A percentile compares a stretch with the other conserved stretches of the same genome.
Evolutionary conservation across 92 coral and sea anemone species (phyloP).

Genomic region (Heliopora coerulea): DNA sequence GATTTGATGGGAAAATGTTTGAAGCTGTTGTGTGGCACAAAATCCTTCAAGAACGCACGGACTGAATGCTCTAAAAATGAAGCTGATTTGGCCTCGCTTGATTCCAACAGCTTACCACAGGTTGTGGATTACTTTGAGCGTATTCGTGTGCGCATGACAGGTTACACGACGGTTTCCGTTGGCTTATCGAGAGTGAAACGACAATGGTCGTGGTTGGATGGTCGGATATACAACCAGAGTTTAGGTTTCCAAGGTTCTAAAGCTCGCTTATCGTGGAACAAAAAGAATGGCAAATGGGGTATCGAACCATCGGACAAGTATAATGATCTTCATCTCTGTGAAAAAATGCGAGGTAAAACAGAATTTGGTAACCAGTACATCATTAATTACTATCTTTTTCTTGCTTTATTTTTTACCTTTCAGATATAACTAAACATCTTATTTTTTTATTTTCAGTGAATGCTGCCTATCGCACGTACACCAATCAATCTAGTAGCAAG

Average conservation of each 20-base stretch:
- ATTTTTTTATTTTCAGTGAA: neutral
- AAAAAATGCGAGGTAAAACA: neutral
- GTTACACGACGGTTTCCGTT: neutral
- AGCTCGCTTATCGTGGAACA: neutral
- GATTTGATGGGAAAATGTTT: neutral
- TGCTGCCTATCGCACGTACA: neutral
- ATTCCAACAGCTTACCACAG: neutral
- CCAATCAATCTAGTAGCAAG: slow-evolving; percentile 18
- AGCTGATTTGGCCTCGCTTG: slow-evolving; percentile 1
- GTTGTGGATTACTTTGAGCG: neutral
- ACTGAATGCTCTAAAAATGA: neutral
- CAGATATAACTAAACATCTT: too few species aligned
- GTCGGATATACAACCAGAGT: neutral
- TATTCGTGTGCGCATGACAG: neutral
- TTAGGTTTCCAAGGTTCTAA: neutral
- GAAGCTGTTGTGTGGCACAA: neutral
- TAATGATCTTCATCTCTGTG: neutral
- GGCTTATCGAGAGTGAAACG: neutral
- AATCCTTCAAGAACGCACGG: neutral
- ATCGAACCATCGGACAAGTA: neutral
- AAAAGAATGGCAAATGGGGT: neutral
- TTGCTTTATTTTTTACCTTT: too few species aligned
- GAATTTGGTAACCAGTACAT: too few species aligned
- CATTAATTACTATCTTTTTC: too few species aligned
- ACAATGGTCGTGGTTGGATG: slow-evolving; percentile 11